These are phyloP conservation scores for Apteryx mantelli DNA, from an alignment of 2,113 vertebrate species.

Conservation along the genomic window DNA sequence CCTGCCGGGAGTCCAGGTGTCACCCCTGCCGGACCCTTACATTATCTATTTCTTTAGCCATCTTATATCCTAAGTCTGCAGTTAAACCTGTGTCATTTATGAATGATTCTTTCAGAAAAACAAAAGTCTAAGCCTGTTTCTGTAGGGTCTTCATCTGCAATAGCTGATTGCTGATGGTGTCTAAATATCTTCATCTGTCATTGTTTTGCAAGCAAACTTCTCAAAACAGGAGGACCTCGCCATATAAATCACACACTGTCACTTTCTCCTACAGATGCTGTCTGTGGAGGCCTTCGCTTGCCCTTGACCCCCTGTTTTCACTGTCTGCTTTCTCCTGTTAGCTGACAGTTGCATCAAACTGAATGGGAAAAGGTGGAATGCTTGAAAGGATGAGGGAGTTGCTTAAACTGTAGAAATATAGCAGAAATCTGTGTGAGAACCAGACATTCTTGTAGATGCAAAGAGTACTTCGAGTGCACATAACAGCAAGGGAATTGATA, in stretches of 20 bases:
- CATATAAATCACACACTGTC: not conserved
- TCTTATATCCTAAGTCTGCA: conserved; percentile 22
- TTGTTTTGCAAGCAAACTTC: conserved; percentile 25
- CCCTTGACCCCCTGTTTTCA: not conserved
- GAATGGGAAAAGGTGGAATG: not conserved
- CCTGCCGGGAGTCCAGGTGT: no score
- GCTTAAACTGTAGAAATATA: conserved; percentile 20
- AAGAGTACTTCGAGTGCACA: not conserved
- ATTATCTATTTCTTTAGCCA: conserved; percentile 4
- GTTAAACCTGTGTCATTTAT: conserved; percentile 40
- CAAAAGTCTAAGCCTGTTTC: conserved; percentile 44
- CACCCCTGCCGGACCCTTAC: no score
- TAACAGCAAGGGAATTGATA: not conserved
- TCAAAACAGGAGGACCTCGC: not conserved
- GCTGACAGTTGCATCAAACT: not conserved
- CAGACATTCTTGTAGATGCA: not conserved
- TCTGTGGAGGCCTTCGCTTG: not conserved
- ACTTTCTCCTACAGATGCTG: not conserved
- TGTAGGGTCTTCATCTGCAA: conserved; percentile 19
- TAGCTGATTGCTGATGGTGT: not conserved
- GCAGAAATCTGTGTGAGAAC: not conserved
- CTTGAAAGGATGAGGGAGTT: not conserved
- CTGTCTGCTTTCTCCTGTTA: not conserved
- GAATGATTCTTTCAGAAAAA: conserved; percentile 54
- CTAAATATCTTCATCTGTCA: not conserved